These are phyloP conservation scores for Lichenostomus cassidix DNA, from an alignment of 2,113 vertebrate genomes.

Conservation along the genomic window DNA sequence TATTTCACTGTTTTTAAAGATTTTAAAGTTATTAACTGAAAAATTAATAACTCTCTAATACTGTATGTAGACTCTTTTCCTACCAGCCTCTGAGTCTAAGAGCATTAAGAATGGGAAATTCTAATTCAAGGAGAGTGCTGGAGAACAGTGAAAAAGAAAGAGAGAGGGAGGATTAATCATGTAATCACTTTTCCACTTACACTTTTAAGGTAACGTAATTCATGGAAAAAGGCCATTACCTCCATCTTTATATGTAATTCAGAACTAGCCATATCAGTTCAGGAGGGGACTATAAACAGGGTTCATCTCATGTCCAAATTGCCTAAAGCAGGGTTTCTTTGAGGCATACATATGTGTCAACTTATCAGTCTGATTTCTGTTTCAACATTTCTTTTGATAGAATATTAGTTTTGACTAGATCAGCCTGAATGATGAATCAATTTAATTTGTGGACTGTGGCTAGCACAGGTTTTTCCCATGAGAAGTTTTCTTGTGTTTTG, in stretches of 20 bases:
- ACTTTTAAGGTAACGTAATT: neutral
- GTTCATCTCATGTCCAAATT: neutral
- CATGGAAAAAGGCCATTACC: neutral
- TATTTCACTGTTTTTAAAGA: slow-evolving; percentile 30
- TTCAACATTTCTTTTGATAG: neutral
- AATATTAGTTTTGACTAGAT: slow-evolving; percentile 10
- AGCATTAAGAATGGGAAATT: neutral
- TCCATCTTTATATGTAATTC: neutral
- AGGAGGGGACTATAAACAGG: neutral
- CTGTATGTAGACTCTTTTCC: neutral
- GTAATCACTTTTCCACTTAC: neutral
- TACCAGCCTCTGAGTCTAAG: neutral
- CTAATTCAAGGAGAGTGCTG: neutral
- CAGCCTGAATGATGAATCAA: neutral
- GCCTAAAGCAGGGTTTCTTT: neutral
- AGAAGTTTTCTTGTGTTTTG: too few species aligned
- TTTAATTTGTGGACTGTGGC: neutral
- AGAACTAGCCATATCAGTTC: neutral
- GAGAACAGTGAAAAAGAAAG: neutral
- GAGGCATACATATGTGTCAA: neutral
- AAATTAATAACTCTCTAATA: slow-evolving; percentile 13
- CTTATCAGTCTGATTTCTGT: neutral
- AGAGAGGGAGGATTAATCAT: neutral
- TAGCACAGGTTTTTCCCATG: too few species aligned
- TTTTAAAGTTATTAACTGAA: slow-evolving; percentile 48